phyloP scores from a whole-genome alignment of 2,888 invertebrate species.

The Dioctria rufipes region DNA sequence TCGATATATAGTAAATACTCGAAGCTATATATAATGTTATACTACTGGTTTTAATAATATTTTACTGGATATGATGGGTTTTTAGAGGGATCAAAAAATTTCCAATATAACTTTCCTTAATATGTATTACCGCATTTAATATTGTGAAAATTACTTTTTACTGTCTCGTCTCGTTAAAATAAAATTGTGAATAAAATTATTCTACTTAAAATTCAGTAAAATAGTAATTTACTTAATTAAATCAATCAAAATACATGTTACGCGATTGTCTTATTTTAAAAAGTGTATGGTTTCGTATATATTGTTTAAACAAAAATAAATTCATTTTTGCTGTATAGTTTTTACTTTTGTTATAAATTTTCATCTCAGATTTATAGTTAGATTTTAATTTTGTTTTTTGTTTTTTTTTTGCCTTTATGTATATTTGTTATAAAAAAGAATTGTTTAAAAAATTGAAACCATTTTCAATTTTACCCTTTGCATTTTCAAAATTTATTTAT shows the following conservation, averaged over 20 bases:
- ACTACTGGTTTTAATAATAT: background rate
- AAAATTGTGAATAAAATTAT: background rate
- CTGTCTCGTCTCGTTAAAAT: background rate
- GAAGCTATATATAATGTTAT: background rate
- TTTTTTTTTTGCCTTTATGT: conserved; percentile 38
- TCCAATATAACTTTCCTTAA: background rate
- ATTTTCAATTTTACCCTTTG: conserved; percentile 59
- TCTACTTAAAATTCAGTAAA: background rate
- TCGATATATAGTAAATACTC: background rate
- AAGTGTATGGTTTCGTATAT: background rate
- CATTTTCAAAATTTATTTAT: conserved; percentile 49
- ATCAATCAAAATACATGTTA: conserved; percentile 8
- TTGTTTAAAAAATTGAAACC: conserved; percentile 57
- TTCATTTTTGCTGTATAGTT: conserved; percentile 11
- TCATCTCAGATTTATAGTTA: conserved; percentile 36
- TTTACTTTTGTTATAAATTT: conserved; percentile 23
- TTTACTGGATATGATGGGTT: conserved; percentile 32
- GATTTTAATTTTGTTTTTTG: conserved; percentile 29
- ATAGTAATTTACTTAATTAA: background rate
- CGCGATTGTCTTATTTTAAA: conserved; percentile 47
- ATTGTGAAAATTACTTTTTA: background rate
- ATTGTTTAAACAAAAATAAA: conserved; percentile 20
- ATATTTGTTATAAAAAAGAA: conserved; percentile 44
- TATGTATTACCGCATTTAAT: no score
- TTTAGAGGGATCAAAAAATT: conserved; percentile 14